Conservation (phyloP, 2,797 vertebrate species). For the Danio tinwini region DNA sequence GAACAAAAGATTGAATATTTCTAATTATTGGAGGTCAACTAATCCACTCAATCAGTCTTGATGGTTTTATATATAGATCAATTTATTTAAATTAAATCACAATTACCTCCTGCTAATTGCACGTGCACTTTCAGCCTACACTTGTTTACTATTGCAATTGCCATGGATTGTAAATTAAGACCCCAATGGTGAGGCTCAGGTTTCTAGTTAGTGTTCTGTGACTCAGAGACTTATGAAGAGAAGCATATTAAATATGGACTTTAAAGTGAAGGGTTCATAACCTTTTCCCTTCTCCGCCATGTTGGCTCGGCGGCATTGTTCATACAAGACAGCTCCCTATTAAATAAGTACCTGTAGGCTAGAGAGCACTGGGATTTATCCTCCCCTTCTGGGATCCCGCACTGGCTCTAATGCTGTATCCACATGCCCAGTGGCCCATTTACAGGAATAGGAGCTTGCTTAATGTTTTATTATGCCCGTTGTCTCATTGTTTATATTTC, state of each 20-base stretch:
- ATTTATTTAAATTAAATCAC: no score
- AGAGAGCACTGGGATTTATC: constrained; percentile 61
- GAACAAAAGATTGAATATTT: no score
- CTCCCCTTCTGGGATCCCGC: constrained; percentile 55
- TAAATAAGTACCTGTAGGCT: constrained; percentile 67
- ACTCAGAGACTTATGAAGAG: constrained; percentile 54
- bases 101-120: neutral
- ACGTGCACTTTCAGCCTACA: neutral
- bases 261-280: constrained; percentile 58
- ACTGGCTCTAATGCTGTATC: constrained; percentile 47
- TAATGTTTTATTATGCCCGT: constrained; percentile 58
- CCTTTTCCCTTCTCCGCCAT: constrained; percentile 50
- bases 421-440: constrained; percentile 65
- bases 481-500: constrained; percentile 61
- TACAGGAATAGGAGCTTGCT: constrained; percentile 59
- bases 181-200: constrained; percentile 13
- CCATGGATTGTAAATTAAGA: constrained; percentile 33
- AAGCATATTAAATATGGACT: constrained; percentile 61
- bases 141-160: constrained; percentile 28
- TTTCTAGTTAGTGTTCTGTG: constrained; percentile 28
- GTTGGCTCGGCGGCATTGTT: constrained; percentile 58
- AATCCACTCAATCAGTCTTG: no score
- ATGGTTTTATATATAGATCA: no score
- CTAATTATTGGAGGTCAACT: no score
- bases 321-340: constrained; percentile 64